These are phyloP conservation scores for Dendrocincla tyrannina DNA, from an alignment of 2,797 vertebrate species.

Conservation along the genomic window DNA sequence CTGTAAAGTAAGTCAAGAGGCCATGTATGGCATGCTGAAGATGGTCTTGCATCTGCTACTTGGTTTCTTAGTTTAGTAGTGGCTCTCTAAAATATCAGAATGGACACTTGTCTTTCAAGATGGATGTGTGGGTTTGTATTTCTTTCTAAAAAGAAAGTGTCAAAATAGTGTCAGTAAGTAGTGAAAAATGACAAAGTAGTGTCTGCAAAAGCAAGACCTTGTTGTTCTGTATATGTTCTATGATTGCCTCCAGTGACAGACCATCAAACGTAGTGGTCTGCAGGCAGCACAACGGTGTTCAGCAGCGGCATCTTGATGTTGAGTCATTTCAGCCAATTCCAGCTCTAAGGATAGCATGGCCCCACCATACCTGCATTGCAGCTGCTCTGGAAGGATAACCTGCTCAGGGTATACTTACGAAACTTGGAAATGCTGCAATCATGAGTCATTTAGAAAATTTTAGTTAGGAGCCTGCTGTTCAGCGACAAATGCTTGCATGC, in stretches of 20 bases:
- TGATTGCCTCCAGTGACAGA: background rate
- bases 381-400: background rate
- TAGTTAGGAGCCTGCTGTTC: background rate
- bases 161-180: background rate
- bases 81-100: background rate
- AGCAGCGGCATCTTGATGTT: fast-evolving
- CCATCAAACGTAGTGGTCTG: background rate
- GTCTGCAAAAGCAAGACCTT: background rate
- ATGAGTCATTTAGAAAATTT: background rate
- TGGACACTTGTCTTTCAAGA: background rate
- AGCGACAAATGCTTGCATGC: background rate
- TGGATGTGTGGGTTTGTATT: background rate
- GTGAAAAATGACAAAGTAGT: background rate
- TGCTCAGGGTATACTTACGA: background rate
- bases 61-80: background rate
- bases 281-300: fast-evolving
- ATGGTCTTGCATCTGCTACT: background rate
- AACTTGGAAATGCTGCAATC: conserved; percentile 3
- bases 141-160: background rate
- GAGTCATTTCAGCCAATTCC: background rate
- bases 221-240: background rate
- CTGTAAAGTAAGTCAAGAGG: background rate
- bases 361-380: conserved; percentile 22
- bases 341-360: background rate
- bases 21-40: fast-evolving